A percentile compares a stretch with the other conserved stretches of the same genome.
These are phyloP conservation scores for Esperia sulphurella DNA, from an alignment of 2,888 invertebrate species.

Conservation along the genomic window DNA sequence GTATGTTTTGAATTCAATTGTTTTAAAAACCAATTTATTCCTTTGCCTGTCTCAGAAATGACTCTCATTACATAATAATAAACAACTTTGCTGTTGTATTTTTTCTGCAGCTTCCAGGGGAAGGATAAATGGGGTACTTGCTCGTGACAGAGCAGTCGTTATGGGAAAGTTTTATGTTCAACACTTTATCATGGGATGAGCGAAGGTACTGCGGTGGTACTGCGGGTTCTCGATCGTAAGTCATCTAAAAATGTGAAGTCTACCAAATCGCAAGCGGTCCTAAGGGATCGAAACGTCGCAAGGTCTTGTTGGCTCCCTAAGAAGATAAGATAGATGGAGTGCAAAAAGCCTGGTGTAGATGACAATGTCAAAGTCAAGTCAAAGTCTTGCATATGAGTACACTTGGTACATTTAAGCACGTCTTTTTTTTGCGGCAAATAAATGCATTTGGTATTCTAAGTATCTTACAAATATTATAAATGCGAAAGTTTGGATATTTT, in stretches of 20 bases:
- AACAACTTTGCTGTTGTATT: slow-evolving; percentile 26
- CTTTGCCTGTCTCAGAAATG: neutral
- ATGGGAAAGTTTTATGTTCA: slow-evolving; percentile 56
- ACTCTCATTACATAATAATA: neutral
- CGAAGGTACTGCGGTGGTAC: slow-evolving; percentile 16
- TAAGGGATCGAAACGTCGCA: too few relatives aligned
- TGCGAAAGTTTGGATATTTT: too few relatives aligned
- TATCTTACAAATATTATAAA: too few relatives aligned
- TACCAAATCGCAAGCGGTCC: too few relatives aligned
- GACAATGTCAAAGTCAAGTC: too few relatives aligned
- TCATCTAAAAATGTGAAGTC: neutral
- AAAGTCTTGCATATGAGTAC: too few relatives aligned
- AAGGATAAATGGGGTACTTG: slow-evolving; percentile 58
- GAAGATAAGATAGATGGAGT: too few relatives aligned
- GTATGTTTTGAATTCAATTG: too few relatives aligned
- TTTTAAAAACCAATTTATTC: too few relatives aligned
- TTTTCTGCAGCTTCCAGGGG: slow-evolving; percentile 25
- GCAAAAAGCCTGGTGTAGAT: too few relatives aligned
- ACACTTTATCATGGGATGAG: slow-evolving; percentile 58
- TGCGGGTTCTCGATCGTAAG: neutral
- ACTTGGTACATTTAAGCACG: too few relatives aligned
- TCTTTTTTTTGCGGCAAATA: neutral
- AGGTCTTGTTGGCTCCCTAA: too few relatives aligned
- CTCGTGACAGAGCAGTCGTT: slow-evolving; percentile 63
- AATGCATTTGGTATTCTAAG: neutral